These are phyloP conservation scores for Platycheirus albimanus DNA, from an alignment of 2,888 invertebrate genomes.

Conservation along the genomic window DNA sequence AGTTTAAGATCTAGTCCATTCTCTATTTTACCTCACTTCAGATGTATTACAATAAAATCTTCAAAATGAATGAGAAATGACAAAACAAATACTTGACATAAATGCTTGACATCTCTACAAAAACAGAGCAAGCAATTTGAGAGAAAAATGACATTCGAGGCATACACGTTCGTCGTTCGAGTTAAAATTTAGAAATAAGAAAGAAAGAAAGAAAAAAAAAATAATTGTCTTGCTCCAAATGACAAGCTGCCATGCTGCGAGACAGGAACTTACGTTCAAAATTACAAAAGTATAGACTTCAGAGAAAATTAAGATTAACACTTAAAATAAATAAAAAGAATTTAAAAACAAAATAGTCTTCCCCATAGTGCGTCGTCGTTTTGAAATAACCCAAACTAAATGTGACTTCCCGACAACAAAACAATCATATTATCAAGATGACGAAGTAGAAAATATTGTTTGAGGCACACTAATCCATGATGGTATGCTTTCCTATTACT, in stretches of 20 bases:
- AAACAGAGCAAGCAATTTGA: neutral
- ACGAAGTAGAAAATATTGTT: conserved; percentile 13
- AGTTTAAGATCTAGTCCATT: no score
- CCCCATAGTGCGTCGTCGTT: conserved; percentile 3
- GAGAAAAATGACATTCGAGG: neutral
- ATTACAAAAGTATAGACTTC: conserved; percentile 21
- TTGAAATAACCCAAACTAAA: conserved; percentile 17
- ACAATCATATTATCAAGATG: conserved; percentile 3
- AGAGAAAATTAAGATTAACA: conserved; percentile 29
- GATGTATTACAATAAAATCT: neutral
- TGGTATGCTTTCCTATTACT: neutral
- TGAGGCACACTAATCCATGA: conserved; percentile 7
- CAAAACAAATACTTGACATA: conserved; percentile 20
- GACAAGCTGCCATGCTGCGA: conserved; percentile 11
- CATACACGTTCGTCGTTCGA: neutral
- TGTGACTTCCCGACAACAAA: conserved; percentile 8
- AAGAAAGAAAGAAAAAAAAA: neutral
- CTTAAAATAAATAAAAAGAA: neutral
- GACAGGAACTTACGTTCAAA: conserved; percentile 31
- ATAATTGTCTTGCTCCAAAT: conserved; percentile 4
- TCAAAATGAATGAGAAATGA: conserved; percentile 17
- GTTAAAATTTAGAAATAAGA: no score
- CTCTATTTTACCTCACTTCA: conserved; percentile 15
- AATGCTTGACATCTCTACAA: conserved; percentile 3
- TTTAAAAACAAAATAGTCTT: neutral